phyloP scores from a whole-genome alignment of 2,888 invertebrate species.

The Helleia helle region DNA sequence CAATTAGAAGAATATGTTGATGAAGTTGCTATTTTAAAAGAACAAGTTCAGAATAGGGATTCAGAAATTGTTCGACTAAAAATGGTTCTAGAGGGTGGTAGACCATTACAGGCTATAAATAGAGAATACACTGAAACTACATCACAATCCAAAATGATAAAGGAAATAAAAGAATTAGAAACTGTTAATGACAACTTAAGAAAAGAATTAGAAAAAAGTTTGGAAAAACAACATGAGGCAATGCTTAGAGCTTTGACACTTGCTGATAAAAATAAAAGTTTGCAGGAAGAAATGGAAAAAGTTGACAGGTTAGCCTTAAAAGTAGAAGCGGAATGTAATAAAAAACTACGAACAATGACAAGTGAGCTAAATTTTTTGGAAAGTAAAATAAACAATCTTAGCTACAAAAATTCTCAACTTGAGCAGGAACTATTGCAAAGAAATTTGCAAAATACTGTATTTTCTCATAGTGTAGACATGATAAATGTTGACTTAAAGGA shows the following conservation, averaged over 20 bases:
- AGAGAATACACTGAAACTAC: slow-evolving; percentile 79
- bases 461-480: slow-evolving; percentile 28
- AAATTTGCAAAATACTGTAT: slow-evolving; percentile 18
- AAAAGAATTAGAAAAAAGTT: slow-evolving; percentile 65
- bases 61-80: slow-evolving; percentile 81
- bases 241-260: slow-evolving; percentile 83
- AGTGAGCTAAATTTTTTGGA: slow-evolving; percentile 75
- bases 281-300: slow-evolving; percentile 82
- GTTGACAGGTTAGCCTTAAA: slow-evolving; percentile 82
- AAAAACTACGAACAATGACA: slow-evolving; percentile 75
- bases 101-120: slow-evolving; percentile 75
- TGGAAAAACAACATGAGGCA: slow-evolving; percentile 84
- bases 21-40: slow-evolving; percentile 50
- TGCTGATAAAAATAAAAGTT: slow-evolving; percentile 80
- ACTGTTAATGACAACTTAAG: slow-evolving; percentile 65
- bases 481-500: slow-evolving; percentile 38
- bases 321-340: slow-evolving; percentile 85
- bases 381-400: slow-evolving; percentile 64
- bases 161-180: slow-evolving; percentile 76
- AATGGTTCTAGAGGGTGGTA: slow-evolving; percentile 80
- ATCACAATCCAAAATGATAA: slow-evolving; percentile 73
- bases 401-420: slow-evolving; percentile 60
- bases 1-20: slow-evolving; percentile 52
- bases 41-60: slow-evolving; percentile 71
- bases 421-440: slow-evolving; percentile 70